Conservation (phyloP, 2,113 vertebrate species). For the Syngnathus typhle region DNA sequence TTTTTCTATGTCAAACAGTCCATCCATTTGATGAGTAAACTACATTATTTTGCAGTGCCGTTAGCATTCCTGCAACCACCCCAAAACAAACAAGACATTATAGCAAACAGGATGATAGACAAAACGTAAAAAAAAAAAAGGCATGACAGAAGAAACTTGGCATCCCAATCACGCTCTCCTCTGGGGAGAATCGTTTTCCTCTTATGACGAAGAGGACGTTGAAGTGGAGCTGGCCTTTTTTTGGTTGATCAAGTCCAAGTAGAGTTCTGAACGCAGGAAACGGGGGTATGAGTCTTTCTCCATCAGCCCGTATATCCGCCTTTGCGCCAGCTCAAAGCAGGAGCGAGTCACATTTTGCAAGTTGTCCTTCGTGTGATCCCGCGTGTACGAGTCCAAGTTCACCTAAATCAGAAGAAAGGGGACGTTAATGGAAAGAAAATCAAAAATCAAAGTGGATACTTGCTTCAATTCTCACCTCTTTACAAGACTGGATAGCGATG, state of each 20-base stretch:
- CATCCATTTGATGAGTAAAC: constrained; percentile 49
- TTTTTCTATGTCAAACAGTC: constrained; percentile 10
- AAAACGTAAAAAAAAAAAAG: constrained; percentile 50
- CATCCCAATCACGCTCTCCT: constrained; percentile 23
- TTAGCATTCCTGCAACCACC: constrained; percentile 44
- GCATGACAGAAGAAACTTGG: constrained; percentile 40
- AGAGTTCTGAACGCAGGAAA: constrained; percentile 95
- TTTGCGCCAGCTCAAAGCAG: constrained; percentile 92
- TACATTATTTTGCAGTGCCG: constrained; percentile 62
- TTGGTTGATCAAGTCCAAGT: constrained; percentile 92
- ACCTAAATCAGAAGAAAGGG: constrained; percentile 70
- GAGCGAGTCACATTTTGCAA: constrained; percentile 84
- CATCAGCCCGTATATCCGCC: constrained; percentile 96
- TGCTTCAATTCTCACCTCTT: constrained; percentile 78
- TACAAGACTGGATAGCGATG: constrained; percentile 96
- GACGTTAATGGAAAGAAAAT: not conserved
- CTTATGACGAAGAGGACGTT: constrained; percentile 77
- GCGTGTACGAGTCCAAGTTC: constrained; percentile 91
- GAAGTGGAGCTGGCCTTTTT: constrained; percentile 84
- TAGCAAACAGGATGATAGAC: constrained; percentile 53
- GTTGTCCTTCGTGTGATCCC: constrained; percentile 96
- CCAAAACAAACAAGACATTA: constrained; percentile 11
- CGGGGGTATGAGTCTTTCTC: constrained; percentile 98
- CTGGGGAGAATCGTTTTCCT: constrained; percentile 13
- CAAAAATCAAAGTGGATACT: not conserved